These are phyloP conservation scores for Atlantisia rogersi DNA, from an alignment of 2,113 vertebrate genomes.

Conservation along the genomic window DNA sequence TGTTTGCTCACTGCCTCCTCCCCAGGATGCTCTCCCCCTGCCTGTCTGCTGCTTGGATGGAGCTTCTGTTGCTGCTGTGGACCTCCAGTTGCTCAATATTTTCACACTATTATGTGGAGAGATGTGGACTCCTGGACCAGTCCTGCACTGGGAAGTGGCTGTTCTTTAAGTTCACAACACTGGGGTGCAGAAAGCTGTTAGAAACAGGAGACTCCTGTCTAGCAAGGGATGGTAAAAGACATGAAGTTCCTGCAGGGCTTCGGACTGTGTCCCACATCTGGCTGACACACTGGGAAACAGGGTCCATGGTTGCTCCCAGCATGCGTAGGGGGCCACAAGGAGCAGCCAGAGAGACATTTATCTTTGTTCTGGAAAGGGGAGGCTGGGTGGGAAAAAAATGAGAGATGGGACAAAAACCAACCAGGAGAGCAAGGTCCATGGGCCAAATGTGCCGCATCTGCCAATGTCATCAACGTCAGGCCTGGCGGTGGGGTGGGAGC, in stretches of 20 bases:
- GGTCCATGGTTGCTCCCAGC: background rate
- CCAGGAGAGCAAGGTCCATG: background rate
- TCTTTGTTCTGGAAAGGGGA: background rate
- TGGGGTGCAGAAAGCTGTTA: background rate
- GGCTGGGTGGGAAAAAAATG: background rate
- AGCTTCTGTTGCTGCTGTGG: background rate
- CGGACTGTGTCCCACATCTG: background rate
- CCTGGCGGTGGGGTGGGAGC: background rate
- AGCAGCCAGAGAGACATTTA: background rate
- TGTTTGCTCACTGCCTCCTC: background rate
- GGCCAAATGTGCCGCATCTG: slow-evolving; percentile 21
- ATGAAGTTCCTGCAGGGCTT: background rate
- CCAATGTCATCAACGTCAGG: slow-evolving; percentile 53
- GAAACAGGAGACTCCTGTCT: background rate
- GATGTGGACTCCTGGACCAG: background rate
- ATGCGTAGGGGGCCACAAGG: background rate
- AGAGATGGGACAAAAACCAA: background rate
- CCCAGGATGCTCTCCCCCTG: background rate
- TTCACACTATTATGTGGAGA: background rate
- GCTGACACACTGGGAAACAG: background rate
- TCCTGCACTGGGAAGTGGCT: background rate
- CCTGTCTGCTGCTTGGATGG: background rate
- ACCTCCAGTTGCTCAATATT: background rate
- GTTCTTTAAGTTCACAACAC: background rate
- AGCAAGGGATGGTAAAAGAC: background rate